Evolutionary conservation across 2,113 vertebrate genomes (phyloP).

Genomic region (Callopanchax toddi): DNA sequence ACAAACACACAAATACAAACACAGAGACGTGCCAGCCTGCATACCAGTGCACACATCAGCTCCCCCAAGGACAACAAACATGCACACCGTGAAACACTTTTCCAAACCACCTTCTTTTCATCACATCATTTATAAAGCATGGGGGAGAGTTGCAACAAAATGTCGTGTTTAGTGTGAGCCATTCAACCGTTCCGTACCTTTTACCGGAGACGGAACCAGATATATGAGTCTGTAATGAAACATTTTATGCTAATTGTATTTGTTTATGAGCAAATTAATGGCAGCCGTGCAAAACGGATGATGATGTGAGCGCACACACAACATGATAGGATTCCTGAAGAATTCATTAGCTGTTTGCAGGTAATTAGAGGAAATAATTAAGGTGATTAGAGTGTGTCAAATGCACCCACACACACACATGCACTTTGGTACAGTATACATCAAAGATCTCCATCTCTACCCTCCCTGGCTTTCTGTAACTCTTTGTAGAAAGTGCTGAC

Average conservation of each 20-base stretch:
- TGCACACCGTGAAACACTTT: conserved; percentile 49
- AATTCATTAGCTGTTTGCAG: conserved; percentile 99
- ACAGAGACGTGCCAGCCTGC: conserved; percentile 32
- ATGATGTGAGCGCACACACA: conserved; percentile 94
- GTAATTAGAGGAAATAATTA: conserved; percentile 99
- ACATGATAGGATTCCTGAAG: conserved; percentile 98
- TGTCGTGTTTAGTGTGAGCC: conserved; percentile 8
- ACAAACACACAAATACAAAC: conserved; percentile 58
- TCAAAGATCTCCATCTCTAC: conserved; percentile 48
- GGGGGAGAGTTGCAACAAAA: conserved; percentile 34
- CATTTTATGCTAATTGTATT: conserved; percentile 99
- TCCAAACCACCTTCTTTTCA: conserved; percentile 36
- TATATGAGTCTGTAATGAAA: conserved; percentile 92
- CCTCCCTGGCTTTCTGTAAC: conserved; percentile 56
- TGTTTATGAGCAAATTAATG: conserved; percentile 99
- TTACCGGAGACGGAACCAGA: conserved; percentile 56
- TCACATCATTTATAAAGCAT: conserved; percentile 30
- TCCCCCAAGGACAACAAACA: conserved; percentile 59
- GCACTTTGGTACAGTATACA: conserved; percentile 54
- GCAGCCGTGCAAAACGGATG: conserved; percentile 97
- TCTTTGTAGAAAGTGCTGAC: conserved; percentile 90
- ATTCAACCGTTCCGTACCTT: conserved; percentile 34
- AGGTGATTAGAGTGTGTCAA: conserved; percentile 91
- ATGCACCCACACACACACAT: conserved; percentile 61
- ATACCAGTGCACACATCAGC: conserved; percentile 20